phyloP scores from a whole-genome alignment of 2,888 invertebrate genomes.

The Nymphalis urticae region DNA sequence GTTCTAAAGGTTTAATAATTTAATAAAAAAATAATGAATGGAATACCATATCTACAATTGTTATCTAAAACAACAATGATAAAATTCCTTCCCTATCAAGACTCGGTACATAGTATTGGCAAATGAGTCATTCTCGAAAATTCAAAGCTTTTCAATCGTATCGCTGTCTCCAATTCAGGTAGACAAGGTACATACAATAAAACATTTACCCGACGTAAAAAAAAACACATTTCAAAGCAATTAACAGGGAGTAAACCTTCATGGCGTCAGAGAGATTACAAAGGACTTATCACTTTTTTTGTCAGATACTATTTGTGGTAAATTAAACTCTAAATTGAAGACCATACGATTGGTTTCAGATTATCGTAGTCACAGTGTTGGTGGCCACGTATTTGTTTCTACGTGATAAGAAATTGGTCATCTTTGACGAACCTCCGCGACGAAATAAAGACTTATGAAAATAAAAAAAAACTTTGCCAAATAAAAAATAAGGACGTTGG shows the following conservation, averaged over 20 bases:
- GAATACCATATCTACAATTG: constrained; percentile 7
- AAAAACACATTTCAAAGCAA: constrained; percentile 73
- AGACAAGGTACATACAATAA: constrained; percentile 76
- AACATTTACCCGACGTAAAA: constrained; percentile 63
- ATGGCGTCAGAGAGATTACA: constrained; percentile 80
- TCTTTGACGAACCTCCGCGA: constrained; percentile 45
- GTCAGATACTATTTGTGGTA: constrained; percentile 39
- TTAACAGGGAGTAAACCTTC: constrained; percentile 73
- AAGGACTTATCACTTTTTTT: constrained; percentile 76
- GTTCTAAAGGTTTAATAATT: background rate
- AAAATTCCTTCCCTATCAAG: constrained; percentile 17
- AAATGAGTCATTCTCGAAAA: constrained; percentile 20
- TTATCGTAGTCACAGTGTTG: constrained; percentile 49
- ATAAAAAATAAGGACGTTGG: background rate
- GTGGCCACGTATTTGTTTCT: constrained; percentile 75
- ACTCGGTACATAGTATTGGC: background rate
- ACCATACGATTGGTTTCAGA: constrained; percentile 45
- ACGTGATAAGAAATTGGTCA: constrained; percentile 73
- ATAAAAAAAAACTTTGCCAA: background rate
- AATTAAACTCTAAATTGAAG: constrained; percentile 44
- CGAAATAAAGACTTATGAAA: constrained; percentile 39
- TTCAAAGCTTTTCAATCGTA: constrained; percentile 9
- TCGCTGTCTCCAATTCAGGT: constrained; percentile 63
- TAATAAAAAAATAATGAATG: constrained; percentile 10
- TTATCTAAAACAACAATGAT: constrained; percentile 23